phyloP scores from a whole-genome alignment of 1,140 invertebrate genomes.

The Drosophila neocordata region DNA sequence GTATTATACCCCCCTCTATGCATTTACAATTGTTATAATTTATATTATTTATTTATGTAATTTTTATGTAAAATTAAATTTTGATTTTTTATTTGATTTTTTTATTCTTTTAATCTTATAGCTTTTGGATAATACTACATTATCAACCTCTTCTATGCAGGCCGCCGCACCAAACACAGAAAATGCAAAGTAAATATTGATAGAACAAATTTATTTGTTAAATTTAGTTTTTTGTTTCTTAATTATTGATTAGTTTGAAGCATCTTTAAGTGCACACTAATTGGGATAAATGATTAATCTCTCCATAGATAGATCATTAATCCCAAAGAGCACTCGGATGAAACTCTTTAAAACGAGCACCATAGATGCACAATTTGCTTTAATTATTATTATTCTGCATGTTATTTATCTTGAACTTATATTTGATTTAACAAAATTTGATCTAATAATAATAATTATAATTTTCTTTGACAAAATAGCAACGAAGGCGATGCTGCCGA shows the following conservation, averaged over 20 bases:
- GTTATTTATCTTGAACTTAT: not conserved
- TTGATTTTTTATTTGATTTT: conserved; percentile 68
- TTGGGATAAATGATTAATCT: not conserved
- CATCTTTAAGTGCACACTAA: conserved; percentile 31
- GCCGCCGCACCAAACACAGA: conserved; percentile 83
- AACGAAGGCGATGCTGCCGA: conserved; percentile 83
- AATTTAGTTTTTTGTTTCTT: conserved; percentile 32
- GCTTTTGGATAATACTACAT: conserved; percentile 86
- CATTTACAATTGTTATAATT: no score
- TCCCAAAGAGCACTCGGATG: not conserved
- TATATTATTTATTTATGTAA: conserved; percentile 39
- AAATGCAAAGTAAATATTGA: conserved; percentile 85
- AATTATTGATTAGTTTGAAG: not conserved
- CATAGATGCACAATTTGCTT: not conserved
- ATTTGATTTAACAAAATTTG: not conserved
- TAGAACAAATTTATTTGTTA: conserved; percentile 64
- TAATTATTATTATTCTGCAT: conserved; percentile 32
- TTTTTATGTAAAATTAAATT: conserved; percentile 59
- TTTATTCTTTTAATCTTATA: conserved; percentile 78
- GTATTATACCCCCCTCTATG: conserved; percentile 27
- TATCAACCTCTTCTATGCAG: conserved; percentile 82
- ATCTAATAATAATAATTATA: not conserved
- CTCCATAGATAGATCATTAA: not conserved
- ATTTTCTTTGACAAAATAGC: conserved; percentile 65
- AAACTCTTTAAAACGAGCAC: not conserved